phyloP scores from a whole-genome alignment of 2,113 vertebrate species.

The Amphiprion percula region DNA sequence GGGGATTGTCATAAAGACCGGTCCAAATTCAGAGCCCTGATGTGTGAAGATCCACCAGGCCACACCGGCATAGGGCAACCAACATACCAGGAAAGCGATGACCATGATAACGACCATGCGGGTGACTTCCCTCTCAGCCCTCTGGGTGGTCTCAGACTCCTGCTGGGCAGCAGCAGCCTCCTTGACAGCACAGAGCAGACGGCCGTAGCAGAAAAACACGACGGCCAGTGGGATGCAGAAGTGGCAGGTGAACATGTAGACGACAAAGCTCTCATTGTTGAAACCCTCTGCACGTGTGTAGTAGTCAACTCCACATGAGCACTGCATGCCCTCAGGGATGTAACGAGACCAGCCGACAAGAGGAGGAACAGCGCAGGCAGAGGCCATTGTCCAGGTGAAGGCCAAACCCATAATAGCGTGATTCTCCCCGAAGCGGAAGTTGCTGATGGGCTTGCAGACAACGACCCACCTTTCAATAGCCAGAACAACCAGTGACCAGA shows the following conservation, averaged over 20 bases:
- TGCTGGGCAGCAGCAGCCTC: slow-evolving; percentile 97
- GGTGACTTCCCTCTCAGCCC: slow-evolving; percentile 96
- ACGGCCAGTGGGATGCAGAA: slow-evolving; percentile 83
- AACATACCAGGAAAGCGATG: slow-evolving; percentile 90
- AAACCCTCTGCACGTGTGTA: slow-evolving; percentile 92
- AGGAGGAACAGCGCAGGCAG: slow-evolving; percentile 88
- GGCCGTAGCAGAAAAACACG: slow-evolving; percentile 97
- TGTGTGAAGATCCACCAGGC: slow-evolving; percentile 94
- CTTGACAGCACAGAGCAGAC: slow-evolving; percentile 95
- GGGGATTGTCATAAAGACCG: slow-evolving; percentile 94
- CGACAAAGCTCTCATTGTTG: slow-evolving; percentile 95
- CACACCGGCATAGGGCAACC: slow-evolving; percentile 90
- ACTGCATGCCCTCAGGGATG: slow-evolving; percentile 98
- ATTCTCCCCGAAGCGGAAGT: slow-evolving; percentile 96
- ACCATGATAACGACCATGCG: slow-evolving; percentile 98
- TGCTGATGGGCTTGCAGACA: slow-evolving; percentile 98
- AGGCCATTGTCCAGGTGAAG: slow-evolving; percentile 91
- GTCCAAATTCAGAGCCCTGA: slow-evolving; percentile 92
- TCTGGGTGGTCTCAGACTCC: slow-evolving; percentile 97
- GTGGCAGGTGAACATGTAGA: slow-evolving; percentile 97
- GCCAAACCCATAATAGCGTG: slow-evolving; percentile 93
- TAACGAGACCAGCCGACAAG: slow-evolving; percentile 94
- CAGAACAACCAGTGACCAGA: slow-evolving; percentile 96
- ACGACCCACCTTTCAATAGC: slow-evolving; percentile 95
- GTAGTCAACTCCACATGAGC: slow-evolving; percentile 96